Evolutionary conservation across 1,140 invertebrate genomes (phyloP), one percentile per base, ranked within the genome.

Genomic region (Panonychus citri): DNA sequence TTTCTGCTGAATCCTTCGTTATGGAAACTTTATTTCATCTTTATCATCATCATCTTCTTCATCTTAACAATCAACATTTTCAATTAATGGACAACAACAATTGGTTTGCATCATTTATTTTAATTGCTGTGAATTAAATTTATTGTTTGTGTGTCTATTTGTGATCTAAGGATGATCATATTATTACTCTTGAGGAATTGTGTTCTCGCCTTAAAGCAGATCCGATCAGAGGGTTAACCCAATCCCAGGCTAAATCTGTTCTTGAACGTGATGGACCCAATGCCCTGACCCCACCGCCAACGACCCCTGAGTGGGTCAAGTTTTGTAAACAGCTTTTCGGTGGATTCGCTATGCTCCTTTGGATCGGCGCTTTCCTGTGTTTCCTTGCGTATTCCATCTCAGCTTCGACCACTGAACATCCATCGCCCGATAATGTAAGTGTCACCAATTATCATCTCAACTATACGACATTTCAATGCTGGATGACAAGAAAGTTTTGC

Each of bases 201-300:
- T 93, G 89, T 75, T 81, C 85, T 75, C 79, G 89, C 76, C 86
- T 94, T 75, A 81, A 83, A 67, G 87, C 89, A 69, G 85, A 96
- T 75, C 85, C 88, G 63, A 84, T 88, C 10, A 53, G n/a, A 24
- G 52, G 52, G 2, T 39, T 53, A 19, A 37, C 52, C 13, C 7
- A 5, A 8, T 27, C n/a, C 7, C 17, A 37, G 21, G 52, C 52
- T 7, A 53, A 53, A 37, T 1, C 28, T 21, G 17, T 37, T n/a
- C 21, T 37, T 15, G 52, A 21, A 49, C 13, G 52, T 37, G 52
- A 53, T 39, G 52, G 52, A 24, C 81, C 78, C 0, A 87, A 87
- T 65, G 73, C 75, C 13, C 65, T 85, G 15, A 76, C 74, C 12
- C 76, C 79, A 48, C 78, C 2, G 68, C 72, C 62, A 62, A 46